Conservation (phyloP, 37 sponge, comb jelly and placozoan genomes). For the Cladorhizidae sp. region DNA sequence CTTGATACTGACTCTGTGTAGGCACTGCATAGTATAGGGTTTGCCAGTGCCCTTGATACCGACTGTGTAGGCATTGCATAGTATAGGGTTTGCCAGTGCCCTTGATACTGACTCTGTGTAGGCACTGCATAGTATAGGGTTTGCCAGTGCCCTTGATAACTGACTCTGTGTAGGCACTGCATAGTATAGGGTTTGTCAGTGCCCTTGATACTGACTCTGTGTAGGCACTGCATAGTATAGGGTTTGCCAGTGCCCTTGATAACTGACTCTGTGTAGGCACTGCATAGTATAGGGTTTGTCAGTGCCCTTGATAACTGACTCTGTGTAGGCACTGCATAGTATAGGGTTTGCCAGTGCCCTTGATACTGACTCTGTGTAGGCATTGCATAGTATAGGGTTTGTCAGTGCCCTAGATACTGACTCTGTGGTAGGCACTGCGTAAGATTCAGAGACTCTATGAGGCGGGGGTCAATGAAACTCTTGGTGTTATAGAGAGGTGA, state of each 20-base stretch:
- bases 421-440: constrained; percentile 1
- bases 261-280: neutral
- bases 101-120: constrained; percentile 4
- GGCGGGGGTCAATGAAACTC: neutral
- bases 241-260: neutral
- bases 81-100: neutral
- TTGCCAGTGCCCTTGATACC: neutral
- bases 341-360: neutral
- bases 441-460: neutral
- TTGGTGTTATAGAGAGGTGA: constrained; percentile 1
- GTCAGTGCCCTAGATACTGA: neutral
- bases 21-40: neutral
- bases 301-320: neutral
- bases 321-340: neutral
- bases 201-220: neutral
- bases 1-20: neutral
- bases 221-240: neutral
- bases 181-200: neutral
- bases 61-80: neutral
- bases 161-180: neutral
- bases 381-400: neutral
- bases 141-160: neutral
- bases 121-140: neutral
- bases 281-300: neutral
- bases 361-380: neutral